These are phyloP conservation scores for Littorina saxatilis DNA, from an alignment of 1,140 invertebrate species.

Conservation along the genomic window DNA sequence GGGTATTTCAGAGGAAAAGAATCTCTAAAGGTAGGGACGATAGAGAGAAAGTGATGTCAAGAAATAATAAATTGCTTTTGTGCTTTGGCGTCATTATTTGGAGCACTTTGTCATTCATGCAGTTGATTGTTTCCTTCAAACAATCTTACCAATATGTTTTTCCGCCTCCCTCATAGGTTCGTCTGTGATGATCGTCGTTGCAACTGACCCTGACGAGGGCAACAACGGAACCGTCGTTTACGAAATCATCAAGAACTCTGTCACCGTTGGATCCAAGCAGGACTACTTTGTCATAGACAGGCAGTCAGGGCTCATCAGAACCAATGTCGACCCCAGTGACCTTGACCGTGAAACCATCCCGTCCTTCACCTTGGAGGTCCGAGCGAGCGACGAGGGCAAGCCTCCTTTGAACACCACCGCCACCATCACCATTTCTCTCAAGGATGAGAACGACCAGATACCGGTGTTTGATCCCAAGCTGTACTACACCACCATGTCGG, in stretches of 20 bases:
- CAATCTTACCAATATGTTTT: too few relatives aligned
- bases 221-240: slow-evolving; percentile 62
- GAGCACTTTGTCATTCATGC: too few relatives aligned
- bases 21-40: too few relatives aligned
- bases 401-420: slow-evolving; percentile 21
- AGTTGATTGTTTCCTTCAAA: too few relatives aligned
- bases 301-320: slow-evolving; percentile 57
- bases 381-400: slow-evolving; percentile 30
- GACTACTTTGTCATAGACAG: slow-evolving; percentile 32
- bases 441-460: slow-evolving; percentile 90
- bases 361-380: slow-evolving; percentile 54
- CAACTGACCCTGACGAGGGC: slow-evolving; percentile 83
- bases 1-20: too few relatives aligned
- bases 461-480: slow-evolving; percentile 80
- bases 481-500: slow-evolving; percentile 58
- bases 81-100: too few relatives aligned
- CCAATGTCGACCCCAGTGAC: slow-evolving; percentile 50
- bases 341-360: slow-evolving; percentile 60
- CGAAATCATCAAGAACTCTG: slow-evolving; percentile 48
- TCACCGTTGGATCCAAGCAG: slow-evolving; percentile 44
- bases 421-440: slow-evolving; percentile 40
- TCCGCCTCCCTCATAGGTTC: too few relatives aligned
- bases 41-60: too few relatives aligned
- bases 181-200: slow-evolving; percentile 93
- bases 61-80: too few relatives aligned